A percentile compares a stretch with the other conserved stretches of the same genome.
These are phyloP conservation scores for Sebastes diploproa DNA, from an alignment of 2,797 vertebrate genomes.

Conservation along the genomic window DNA sequence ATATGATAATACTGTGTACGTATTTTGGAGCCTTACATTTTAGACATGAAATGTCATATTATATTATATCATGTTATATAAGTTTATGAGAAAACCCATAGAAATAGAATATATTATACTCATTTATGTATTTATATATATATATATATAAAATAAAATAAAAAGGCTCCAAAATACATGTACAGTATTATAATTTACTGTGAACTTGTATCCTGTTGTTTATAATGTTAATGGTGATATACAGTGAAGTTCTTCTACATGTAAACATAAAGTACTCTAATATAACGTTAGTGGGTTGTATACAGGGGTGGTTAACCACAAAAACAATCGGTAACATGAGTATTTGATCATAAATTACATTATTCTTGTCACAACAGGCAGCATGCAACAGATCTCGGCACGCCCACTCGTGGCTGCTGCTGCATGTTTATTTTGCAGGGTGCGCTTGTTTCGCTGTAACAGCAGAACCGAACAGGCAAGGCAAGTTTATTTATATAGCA, in stretches of 20 bases:
- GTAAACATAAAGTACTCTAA: background rate
- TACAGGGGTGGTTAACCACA: background rate
- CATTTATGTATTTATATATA: too few species aligned
- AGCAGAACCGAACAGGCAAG: conserved; percentile 3
- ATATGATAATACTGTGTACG: too few species aligned
- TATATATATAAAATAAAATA: too few species aligned
- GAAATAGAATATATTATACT: too few species aligned
- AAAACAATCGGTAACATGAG: background rate
- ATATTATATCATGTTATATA: too few species aligned
- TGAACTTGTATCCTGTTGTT: background rate
- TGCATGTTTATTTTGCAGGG: conserved; percentile 39
- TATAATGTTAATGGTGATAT: background rate
- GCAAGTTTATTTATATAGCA: background rate
- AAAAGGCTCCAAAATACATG: background rate
- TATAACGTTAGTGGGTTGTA: background rate
- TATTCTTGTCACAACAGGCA: conserved; percentile 30
- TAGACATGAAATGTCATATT: too few species aligned
- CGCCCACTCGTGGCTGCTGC: conserved; percentile 64
- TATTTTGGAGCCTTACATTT: too few species aligned
- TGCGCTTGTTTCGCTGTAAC: background rate
- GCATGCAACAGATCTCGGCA: conserved; percentile 48
- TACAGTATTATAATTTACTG: background rate
- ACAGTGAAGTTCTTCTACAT: background rate
- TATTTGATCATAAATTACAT: background rate
- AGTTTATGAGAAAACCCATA: too few species aligned